Evolutionary conservation across 2,888 invertebrate species (phyloP), one percentile per base, ranked within the genome.

Genomic region (Plebejus melissa): DNA sequence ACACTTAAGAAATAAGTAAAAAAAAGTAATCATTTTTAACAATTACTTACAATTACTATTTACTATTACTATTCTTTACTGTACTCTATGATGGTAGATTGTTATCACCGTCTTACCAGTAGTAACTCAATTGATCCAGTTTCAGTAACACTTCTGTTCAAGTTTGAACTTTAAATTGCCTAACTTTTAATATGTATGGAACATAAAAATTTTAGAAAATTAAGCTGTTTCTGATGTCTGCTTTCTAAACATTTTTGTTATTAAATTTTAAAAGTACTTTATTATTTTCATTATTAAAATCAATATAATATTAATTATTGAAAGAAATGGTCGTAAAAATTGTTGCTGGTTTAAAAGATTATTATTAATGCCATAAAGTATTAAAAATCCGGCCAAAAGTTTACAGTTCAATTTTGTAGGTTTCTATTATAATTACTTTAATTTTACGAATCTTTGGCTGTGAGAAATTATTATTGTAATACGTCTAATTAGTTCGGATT

Each of bases 371-470:
- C 7, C 54, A 11, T 54, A 54, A 16, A 54, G 54, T 16, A 54
- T 54, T 54, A 4, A 54, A 46, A 60, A 72, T 72, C 72, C 54
- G 50, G 54, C 54, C 72, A 72, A 54, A 72, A 65, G 22, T 65
- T 32, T 36, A 32, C 13, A 4, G 28, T 4, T 65, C 70, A 58
- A 75, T 70, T 41, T 75, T 75, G n/a, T n/a, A 57, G 9, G 36
- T 71, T 75, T 70, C 65, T 74, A 74, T 22, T 22, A 22, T 22
- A 22, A 22, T 22, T 22, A 22, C 22, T 22, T 22, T 22, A 76
- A 76, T 74, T 50, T 70, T 16, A 36, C 50, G 58, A 77, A 74
- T 76, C 57, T 69, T 74, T 60, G 77, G 78, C 76, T 78, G 77
- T 77, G 76, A 77, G 70, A 60, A 60, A 28, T 65, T 3, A 65